A percentile compares a stretch with the other conserved stretches of the same genome.
phyloP scores from a whole-genome alignment of 2,888 invertebrate genomes.

The Cetonia aurata region DNA sequence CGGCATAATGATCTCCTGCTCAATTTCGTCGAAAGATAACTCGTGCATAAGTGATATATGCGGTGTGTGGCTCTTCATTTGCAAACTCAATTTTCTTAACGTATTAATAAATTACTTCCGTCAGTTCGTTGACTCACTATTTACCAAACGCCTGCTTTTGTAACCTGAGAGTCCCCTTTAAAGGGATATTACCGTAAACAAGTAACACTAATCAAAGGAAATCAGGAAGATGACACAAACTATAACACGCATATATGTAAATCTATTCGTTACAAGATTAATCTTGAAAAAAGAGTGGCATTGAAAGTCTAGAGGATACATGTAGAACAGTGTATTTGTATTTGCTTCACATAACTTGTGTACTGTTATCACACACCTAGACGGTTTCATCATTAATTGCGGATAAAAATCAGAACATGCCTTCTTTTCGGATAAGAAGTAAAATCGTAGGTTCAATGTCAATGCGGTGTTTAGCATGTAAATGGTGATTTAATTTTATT shows the following conservation, averaged over 20 bases:
- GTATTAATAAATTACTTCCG: slow-evolving; percentile 40
- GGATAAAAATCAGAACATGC: no score
- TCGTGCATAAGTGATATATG: slow-evolving; percentile 13
- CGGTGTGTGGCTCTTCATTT: slow-evolving; percentile 6
- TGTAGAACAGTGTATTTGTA: no score
- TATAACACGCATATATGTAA: neutral
- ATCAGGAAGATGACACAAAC: neutral
- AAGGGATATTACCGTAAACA: neutral
- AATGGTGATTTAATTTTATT: no score
- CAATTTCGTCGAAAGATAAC: slow-evolving; percentile 5
- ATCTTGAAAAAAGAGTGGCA: no score
- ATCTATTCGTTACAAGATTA: no score
- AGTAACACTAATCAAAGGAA: neutral
- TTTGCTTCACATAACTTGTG: no score
- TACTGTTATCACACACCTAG: no score
- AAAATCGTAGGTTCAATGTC: no score
- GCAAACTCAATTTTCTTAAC: slow-evolving; percentile 35
- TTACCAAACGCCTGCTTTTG: slow-evolving; percentile 4
- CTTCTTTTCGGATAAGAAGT: no score
- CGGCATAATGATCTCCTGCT: slow-evolving; percentile 2
- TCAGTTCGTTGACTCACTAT: slow-evolving; percentile 35
- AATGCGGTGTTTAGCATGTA: no score
- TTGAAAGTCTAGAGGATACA: no score
- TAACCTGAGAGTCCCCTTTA: slow-evolving; percentile 19
- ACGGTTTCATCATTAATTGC: no score